These are phyloP conservation scores for Panopea generosa DNA, from an alignment of 2,888 invertebrate genomes.

Conservation along the genomic window DNA sequence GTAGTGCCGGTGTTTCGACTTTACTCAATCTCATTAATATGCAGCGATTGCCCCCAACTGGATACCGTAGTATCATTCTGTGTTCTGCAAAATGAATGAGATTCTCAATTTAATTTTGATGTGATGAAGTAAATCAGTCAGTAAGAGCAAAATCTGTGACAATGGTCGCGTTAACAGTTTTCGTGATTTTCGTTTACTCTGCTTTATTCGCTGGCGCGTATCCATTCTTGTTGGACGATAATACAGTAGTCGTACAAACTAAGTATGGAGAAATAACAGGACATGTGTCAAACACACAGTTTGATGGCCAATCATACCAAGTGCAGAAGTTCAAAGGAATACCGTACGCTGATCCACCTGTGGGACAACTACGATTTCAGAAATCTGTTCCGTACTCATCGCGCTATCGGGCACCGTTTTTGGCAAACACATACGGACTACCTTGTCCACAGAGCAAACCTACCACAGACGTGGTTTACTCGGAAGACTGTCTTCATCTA, in stretches of 20 bases:
- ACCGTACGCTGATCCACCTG: constrained; percentile 21
- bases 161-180: too few species aligned
- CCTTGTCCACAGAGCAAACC: neutral
- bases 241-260: constrained; percentile 1
- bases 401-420: constrained; percentile 2
- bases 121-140: too few species aligned
- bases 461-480: neutral
- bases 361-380: constrained; percentile 16
- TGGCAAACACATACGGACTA: neutral
- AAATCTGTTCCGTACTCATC: constrained; percentile 15
- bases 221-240: too few species aligned
- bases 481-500: constrained; percentile 32
- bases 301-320: constrained; percentile 10
- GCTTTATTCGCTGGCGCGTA: too few species aligned
- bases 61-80: too few species aligned
- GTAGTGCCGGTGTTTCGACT: too few species aligned
- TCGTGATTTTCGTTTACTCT: too few species aligned
- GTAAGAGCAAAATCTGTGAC: too few species aligned
- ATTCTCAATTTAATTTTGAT: too few species aligned
- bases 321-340: constrained; percentile 19
- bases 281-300: neutral
- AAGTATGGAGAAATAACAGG: constrained; percentile 18
- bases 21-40: too few species aligned
- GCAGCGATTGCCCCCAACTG: too few species aligned
- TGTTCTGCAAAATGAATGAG: too few species aligned